Base-by-base conservation (phyloP, 2,888 invertebrate genomes). In the Capitulum mitella region DNA sequence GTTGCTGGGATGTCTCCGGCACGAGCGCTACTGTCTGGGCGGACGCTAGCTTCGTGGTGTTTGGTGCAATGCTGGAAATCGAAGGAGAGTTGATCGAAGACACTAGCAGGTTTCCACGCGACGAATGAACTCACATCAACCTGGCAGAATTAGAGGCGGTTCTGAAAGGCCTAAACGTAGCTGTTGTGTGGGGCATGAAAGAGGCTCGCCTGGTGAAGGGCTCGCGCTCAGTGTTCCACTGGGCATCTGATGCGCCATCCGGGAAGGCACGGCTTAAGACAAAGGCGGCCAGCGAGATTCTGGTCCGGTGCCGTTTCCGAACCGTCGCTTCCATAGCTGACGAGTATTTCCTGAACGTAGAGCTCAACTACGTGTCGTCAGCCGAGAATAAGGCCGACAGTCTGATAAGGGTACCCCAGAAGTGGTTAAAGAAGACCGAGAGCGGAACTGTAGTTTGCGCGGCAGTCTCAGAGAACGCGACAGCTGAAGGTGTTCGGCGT, bases 1-100 rank as follows among this genome's bases (percentile, higher is more conserved):
- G 77, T 12, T 64, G 77, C 16, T 79, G 77, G 79, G 79, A 79
- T 26, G 77, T 79, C 22, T 29, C 37, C 37, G 76, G 78, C 34
- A 58, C 34, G 22, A 40, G 58, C 8, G 78, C 75, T 1, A 75
- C 75, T 8, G 22, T 76, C 51, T 76, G 58, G 76, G 76, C 76
- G 12, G 76, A 78, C n/a, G 78, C 37, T 10, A 78, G 76, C 48
- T 76, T 58, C 34, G 46, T 79, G 19, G 1, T 48, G 48, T 3
- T 58, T 16, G 77, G 77, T 2, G 79, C 77, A 6, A 77, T 43
- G 0, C 19, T 79, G 29, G 79, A 79, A 26, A 64, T 79, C 64
- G 19, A 79, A 46, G 79, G 79, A 14, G 43, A 61, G 14, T 32
- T 77, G 3, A 61, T 79, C 0, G 79, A 79, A 14, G 77, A 79